Evolutionary conservation across 2,113 vertebrate species (phyloP), one percentile per base, ranked within the genome.

Genomic region (Charadrius vociferus): DNA sequence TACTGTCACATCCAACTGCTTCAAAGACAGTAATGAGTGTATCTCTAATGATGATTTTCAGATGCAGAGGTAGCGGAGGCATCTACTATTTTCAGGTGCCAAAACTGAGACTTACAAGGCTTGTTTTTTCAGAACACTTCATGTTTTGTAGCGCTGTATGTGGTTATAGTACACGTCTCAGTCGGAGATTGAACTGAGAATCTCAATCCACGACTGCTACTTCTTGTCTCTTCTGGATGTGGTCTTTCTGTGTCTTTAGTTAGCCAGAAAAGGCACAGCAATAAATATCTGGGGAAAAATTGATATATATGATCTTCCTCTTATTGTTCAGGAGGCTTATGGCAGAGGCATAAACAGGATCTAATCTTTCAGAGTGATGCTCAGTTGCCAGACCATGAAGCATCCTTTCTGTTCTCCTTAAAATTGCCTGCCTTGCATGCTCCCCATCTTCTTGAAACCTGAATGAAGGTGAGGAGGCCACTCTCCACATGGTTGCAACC

Each of bases 81-180:
- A 73, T 82, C 67, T 93, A 59, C 62, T 93, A 56, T 50, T 91
- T 91, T 81, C 53, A 73, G 84, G 34, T 96, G 91, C 89, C 93
- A 90, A 83, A 91, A 50, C 49, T 75, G 65, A 91, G 80, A 79
- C 36, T 88, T 86, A 85, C 11, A 80, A 91, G 36, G 26, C 45
- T n/a, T 93, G 13, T 49, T 88, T 95, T 77, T 92, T 55, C 32
- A 63, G 72, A 94, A 43, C 36, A 9, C 37, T 90, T 85, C 17
- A 14, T 49, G 37, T 95, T 94, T 86, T 83, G 22, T 79, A 36
- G 67, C 3, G 1, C 70, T 61, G 36, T 85, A 65, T 10, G 2
- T 56, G 24, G 20, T 79, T 81, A 13, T 37, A 83, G 58, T 85
- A 55, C 70, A 91, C 70, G 39, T 82, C 12, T 79, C 75, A 49